Percentiles rank a stretch among this genome's conserved stretches.
These are phyloP conservation scores for Calcarius lapponicus DNA, from an alignment of 2,797 vertebrate species.

Conservation along the genomic window DNA sequence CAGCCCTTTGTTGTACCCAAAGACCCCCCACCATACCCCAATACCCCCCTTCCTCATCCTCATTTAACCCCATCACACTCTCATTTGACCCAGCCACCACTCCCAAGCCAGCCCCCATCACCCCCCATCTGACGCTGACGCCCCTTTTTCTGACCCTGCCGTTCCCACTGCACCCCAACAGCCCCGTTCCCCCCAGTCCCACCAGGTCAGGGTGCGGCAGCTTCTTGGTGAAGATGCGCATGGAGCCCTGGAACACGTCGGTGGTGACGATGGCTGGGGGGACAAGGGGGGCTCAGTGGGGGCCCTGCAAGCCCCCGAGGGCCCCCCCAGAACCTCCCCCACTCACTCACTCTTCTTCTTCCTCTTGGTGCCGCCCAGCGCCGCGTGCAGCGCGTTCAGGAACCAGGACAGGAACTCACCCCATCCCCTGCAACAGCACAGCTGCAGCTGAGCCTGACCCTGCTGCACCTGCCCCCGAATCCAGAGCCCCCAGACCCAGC, in stretches of 20 bases:
- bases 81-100: not conserved
- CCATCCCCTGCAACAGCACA: slow-evolving; percentile 82
- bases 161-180: not conserved
- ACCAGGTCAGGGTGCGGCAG: slow-evolving; percentile 81
- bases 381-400: slow-evolving; percentile 92
- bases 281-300: not conserved
- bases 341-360: slow-evolving; percentile 86
- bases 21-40: not conserved
- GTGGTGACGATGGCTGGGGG: slow-evolving; percentile 87
- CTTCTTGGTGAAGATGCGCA: slow-evolving; percentile 98
- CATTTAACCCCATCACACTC: not conserved
- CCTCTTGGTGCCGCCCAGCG: slow-evolving; percentile 94
- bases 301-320: fast-evolving
- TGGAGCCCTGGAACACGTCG: slow-evolving; percentile 97
- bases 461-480: too few relatives aligned
- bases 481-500: too few relatives aligned
- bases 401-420: slow-evolving; percentile 98
- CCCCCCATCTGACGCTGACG: too few relatives aligned
- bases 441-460: not conserved
- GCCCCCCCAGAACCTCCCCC: not conserved
- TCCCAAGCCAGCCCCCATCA: not conserved
- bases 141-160: not conserved
- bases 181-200: not conserved
- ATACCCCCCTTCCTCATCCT: too few relatives aligned
- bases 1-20: not conserved